Conservation (phyloP, 2,113 vertebrate species). For the Syngnathus floridae region DNA sequence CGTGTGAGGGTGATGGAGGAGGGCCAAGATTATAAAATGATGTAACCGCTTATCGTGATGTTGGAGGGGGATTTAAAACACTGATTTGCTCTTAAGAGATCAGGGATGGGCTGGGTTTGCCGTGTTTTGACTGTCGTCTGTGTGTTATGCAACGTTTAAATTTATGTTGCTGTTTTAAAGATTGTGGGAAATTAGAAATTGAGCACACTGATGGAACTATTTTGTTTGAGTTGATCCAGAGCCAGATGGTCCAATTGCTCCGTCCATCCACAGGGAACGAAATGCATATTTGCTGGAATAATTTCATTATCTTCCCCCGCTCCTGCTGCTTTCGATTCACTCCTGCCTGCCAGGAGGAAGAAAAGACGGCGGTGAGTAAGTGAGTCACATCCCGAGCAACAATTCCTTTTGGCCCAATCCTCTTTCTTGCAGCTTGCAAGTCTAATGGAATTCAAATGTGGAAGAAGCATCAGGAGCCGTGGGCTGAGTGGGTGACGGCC, state of each 20-base stretch:
- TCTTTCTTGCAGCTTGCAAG: conserved; percentile 37
- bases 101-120: conserved; percentile 13
- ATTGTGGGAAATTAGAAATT: conserved; percentile 19
- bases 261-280: conserved; percentile 8
- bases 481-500: neutral
- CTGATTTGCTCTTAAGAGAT: conserved; percentile 31
- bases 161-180: neutral
- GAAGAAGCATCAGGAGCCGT: conserved; percentile 14
- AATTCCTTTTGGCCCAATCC: conserved; percentile 20
- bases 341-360: conserved; percentile 6
- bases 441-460: conserved; percentile 45
- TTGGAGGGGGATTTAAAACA: conserved; percentile 34
- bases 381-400: conserved; percentile 34
- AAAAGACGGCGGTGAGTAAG: conserved; percentile 26
- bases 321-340: conserved; percentile 16
- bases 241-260: conserved; percentile 5
- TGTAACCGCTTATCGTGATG: conserved; percentile 34
- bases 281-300: conserved; percentile 8
- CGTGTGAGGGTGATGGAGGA: neutral
- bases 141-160: neutral
- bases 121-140: conserved; percentile 4
- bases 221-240: conserved; percentile 15
- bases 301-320: conserved; percentile 17
- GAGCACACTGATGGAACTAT: neutral
- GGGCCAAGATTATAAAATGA: conserved; percentile 46